These are phyloP conservation scores for Macroramphosus scolopax DNA, from an alignment of 2,797 vertebrate species.

Conservation along the genomic window DNA sequence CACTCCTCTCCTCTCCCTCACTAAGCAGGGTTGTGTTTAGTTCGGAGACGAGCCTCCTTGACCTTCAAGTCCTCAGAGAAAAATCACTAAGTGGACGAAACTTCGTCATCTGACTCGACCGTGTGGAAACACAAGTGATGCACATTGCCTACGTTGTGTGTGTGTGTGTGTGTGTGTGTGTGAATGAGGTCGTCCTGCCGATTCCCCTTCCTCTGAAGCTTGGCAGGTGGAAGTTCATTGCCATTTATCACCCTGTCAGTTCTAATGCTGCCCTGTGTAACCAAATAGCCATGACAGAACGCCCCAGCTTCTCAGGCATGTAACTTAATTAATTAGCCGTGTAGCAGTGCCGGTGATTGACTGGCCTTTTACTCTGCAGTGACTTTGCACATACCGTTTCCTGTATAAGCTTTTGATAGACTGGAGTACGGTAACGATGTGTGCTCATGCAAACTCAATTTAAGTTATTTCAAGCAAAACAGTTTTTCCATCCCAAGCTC, in stretches of 20 bases:
- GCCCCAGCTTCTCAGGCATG: constrained; percentile 45
- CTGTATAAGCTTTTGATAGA: too few species aligned
- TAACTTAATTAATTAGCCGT: constrained; percentile 67
- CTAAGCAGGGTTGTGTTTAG: too few species aligned
- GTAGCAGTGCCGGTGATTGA: constrained; percentile 52
- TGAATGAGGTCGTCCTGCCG: too few species aligned
- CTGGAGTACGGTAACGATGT: too few species aligned
- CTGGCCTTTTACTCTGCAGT: constrained; percentile 69
- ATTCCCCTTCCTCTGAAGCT: constrained; percentile 24
- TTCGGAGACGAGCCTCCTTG: too few species aligned
- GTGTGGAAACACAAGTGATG: constrained; percentile 3
- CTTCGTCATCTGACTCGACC: constrained; percentile 27
- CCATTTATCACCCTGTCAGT: constrained; percentile 52
- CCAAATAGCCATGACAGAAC: constrained; percentile 50
- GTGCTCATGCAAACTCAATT: too few species aligned
- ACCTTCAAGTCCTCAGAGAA: constrained; percentile 60
- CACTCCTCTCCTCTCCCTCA: too few species aligned
- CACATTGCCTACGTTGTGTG: background rate
- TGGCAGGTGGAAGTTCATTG: constrained; percentile 19
- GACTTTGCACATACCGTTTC: constrained; percentile 20
- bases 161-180: too few species aligned
- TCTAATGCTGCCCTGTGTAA: constrained; percentile 35
- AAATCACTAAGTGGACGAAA: too few species aligned
- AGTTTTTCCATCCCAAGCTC: too few species aligned
- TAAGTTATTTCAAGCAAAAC: too few species aligned